phyloP scores from a whole-genome alignment of 2,797 vertebrate genomes.

The Lacerta viridis region DNA sequence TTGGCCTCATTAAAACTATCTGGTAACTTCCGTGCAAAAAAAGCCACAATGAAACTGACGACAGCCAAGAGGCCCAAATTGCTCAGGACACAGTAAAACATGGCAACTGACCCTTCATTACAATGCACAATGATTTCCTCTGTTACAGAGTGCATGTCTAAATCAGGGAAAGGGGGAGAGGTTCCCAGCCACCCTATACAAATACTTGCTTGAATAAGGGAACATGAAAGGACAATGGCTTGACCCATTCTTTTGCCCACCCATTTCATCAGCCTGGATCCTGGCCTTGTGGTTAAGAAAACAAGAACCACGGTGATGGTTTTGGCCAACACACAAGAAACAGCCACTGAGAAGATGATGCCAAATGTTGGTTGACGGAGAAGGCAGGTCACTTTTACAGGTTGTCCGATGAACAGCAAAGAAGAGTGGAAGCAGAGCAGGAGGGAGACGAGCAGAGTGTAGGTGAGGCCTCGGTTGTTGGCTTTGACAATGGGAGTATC shows the following conservation, averaged over 20 bases:
- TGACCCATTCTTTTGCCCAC: neutral
- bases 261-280: neutral
- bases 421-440: neutral
- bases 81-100: constrained; percentile 9
- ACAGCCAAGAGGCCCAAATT: neutral
- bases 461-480: neutral
- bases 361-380: neutral
- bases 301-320: constrained; percentile 11
- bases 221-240: neutral
- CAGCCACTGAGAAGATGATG: neutral
- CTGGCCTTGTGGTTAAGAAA: constrained; percentile 17
- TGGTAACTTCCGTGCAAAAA: neutral
- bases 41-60: neutral
- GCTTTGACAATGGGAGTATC: neutral
- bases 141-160: neutral
- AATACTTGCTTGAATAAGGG: neutral
- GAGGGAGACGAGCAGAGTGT: neutral
- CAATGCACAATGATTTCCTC: neutral
- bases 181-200: neutral
- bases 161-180: neutral
- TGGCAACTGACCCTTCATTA: neutral
- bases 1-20: constrained; percentile 22
- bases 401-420: neutral
- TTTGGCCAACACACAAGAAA: constrained; percentile 15
- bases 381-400: neutral